phyloP scores from a whole-genome alignment of 2,113 vertebrate species.

The Cephalopholis sonnerati region DNA sequence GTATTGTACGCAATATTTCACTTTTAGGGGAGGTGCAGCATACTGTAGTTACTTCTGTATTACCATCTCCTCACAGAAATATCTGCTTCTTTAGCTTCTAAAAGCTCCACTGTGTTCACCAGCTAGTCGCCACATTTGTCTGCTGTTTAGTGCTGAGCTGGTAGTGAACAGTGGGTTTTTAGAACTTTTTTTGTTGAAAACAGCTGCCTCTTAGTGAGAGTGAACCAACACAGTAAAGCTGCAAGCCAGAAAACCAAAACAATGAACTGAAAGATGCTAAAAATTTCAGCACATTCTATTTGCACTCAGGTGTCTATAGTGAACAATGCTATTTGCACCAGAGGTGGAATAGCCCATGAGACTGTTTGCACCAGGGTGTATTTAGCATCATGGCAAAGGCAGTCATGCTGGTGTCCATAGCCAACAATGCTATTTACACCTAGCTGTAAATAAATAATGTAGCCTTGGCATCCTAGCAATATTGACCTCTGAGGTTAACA shows the following conservation, averaged over 20 bases:
- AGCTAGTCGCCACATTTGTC: background rate
- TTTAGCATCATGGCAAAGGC: too few relatives aligned
- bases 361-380: too few relatives aligned
- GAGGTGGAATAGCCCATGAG: too few relatives aligned
- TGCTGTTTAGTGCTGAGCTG: background rate
- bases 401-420: too few relatives aligned
- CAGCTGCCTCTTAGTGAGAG: too few relatives aligned
- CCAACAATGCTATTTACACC: too few relatives aligned
- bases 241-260: background rate
- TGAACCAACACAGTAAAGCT: background rate
- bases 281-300: background rate
- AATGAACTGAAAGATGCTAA: background rate
- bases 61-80: background rate
- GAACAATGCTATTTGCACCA: too few relatives aligned
- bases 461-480: too few relatives aligned
- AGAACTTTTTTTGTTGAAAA: background rate
- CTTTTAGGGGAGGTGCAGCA: background rate
- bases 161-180: too few relatives aligned
- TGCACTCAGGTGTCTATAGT: too few relatives aligned
- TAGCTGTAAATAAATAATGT: too few relatives aligned
- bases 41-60: background rate
- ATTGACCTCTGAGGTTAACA: too few relatives aligned
- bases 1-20: background rate
- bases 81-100: background rate
- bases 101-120: background rate